Base-by-base conservation (phyloP, 2,888 invertebrate species). In the Pheosia tremula region DNA sequence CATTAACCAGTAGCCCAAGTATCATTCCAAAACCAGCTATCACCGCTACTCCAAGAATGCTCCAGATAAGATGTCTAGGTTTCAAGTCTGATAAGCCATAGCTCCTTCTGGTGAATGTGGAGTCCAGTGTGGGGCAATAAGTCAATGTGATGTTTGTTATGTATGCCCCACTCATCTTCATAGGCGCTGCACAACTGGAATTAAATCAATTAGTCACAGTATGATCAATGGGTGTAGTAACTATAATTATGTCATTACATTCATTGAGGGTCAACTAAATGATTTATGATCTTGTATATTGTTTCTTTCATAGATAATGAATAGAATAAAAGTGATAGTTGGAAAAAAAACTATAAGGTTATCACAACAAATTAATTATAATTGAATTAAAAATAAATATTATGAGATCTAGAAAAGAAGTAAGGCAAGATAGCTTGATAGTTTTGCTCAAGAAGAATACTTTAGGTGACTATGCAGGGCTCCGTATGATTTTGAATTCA, bases 171-270 rank as follows among this genome's bases (percentile, higher is more conserved):
- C 86, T 86, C 62, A 90, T 67, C 74, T 82, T 85, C 85, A 92
- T 88, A 56, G 94, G 94, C 55, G 92, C 90, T 61, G 90, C 87
- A 82, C 94, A 94, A 68, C 94, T 94, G 86, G 71, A 89, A 71
- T 64, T 60, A 64, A 61, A 71, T 66, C 41, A 56, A 50, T 63
- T 66, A 60, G 63, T 56, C 62, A 50, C 56, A 56, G 58, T 57
- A 58, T 43, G 41, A 11, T 49, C 38, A 4, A 50, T 39, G n/a
- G n/a, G 7, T 8, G 9, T 11, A 56, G 8, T 56, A 38, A 37
- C 0, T 58, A 59, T 59, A 4, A 47, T 47, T 47, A 47, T 47
- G n/a, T 4, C 47, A 47, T 47, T 47, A 47, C 47, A 47, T 47
- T 6, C 38, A 55, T 3, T 37, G 24, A 53, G 53, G 53, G 53